Conservation (phyloP, 2,797 vertebrate genomes). For the Sebastiscus tertius region DNA sequence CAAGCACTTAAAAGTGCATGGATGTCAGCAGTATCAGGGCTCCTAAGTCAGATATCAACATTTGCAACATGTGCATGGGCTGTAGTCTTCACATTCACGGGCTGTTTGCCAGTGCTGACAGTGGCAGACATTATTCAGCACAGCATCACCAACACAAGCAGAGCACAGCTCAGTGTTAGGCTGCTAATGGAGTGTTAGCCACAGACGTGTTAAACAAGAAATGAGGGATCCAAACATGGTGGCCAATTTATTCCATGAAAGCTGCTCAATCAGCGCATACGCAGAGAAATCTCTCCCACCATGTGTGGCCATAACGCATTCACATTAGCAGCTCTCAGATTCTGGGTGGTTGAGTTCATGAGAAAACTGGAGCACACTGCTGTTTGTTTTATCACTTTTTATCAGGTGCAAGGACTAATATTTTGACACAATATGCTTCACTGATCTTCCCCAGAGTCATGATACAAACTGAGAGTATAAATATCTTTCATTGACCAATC, state of each 20-base stretch:
- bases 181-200: slow-evolving; percentile 28
- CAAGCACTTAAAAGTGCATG: background rate
- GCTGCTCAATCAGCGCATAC: background rate
- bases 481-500: background rate
- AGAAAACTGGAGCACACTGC: background rate
- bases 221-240: slow-evolving; percentile 2
- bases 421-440: background rate
- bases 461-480: background rate
- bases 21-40: background rate
- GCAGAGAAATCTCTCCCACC: background rate
- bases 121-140: slow-evolving; percentile 19
- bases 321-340: background rate
- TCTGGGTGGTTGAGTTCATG: background rate
- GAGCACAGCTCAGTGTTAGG: background rate
- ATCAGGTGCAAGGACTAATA: background rate
- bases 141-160: slow-evolving; percentile 6
- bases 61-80: background rate
- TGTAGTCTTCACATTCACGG: background rate
- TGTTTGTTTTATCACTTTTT: slow-evolving; percentile 1
- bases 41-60: background rate
- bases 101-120: background rate
- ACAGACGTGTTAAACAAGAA: slow-evolving; percentile 20
- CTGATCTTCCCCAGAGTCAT: background rate
- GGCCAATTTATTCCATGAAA: slow-evolving; percentile 29
- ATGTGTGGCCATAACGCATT: background rate